Evolutionary conservation across 53 echinoderm and acorn worm species (phyloP).

Genomic region (Echinometra lucunter): DNA sequence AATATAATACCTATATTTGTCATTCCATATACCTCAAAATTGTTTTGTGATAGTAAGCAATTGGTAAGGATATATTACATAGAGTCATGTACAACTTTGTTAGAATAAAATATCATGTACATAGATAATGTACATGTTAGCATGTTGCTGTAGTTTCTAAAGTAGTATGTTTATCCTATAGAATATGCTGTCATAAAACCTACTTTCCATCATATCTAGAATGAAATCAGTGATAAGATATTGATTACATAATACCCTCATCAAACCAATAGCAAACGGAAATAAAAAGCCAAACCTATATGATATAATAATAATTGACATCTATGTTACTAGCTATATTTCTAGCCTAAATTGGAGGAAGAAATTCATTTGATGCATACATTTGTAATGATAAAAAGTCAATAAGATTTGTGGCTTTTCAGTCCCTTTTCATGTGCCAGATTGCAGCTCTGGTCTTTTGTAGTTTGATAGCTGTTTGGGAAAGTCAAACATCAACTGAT

Average conservation of each 20-base stretch:
- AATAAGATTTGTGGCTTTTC: slow-evolving; percentile 66
- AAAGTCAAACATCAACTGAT: slow-evolving; percentile 64
- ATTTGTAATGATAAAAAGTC: slow-evolving; percentile 69
- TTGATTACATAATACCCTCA: slow-evolving; percentile 60
- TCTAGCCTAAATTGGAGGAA: slow-evolving; percentile 70
- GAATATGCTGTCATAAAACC: slow-evolving; percentile 48
- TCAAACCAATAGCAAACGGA: slow-evolving; percentile 60
- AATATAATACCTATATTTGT: slow-evolving; percentile 72
- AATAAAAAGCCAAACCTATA: slow-evolving; percentile 66
- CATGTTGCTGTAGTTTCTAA: slow-evolving; percentile 67
- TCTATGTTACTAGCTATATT: slow-evolving; percentile 55
- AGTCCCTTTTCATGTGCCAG: slow-evolving; percentile 52
- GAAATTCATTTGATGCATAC: slow-evolving; percentile 75
- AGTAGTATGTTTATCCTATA: slow-evolving; percentile 63
- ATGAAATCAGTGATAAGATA: slow-evolving; percentile 47
- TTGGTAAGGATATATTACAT: slow-evolving; percentile 71
- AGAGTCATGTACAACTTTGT: slow-evolving; percentile 65
- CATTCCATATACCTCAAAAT: slow-evolving; percentile 69
- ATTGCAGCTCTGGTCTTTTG: slow-evolving; percentile 55
- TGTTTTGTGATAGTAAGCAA: slow-evolving; percentile 63
- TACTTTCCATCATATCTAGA: slow-evolving; percentile 56
- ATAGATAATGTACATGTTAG: slow-evolving; percentile 58
- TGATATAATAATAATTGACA: slow-evolving; percentile 48
- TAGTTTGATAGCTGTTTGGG: slow-evolving; percentile 3
- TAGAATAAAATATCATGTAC: slow-evolving; percentile 70